Percentiles rank a stretch among this genome's conserved stretches.
These are phyloP conservation scores for Drosophila sturtevanti DNA, from an alignment of 1,140 invertebrate species.

Conservation along the genomic window DNA sequence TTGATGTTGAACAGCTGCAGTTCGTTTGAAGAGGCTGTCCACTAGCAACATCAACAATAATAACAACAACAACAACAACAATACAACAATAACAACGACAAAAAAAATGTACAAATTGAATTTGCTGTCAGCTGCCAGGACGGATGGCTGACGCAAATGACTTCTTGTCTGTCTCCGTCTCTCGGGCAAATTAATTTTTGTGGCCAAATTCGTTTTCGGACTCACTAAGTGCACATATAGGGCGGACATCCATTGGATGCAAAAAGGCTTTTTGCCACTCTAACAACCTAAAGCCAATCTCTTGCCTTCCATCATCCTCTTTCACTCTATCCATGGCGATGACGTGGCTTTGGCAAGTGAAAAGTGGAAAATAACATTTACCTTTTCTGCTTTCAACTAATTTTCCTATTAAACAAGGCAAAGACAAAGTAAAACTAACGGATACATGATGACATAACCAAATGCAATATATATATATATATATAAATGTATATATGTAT, in stretches of 20 bases:
- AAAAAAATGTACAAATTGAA: slow-evolving; percentile 76
- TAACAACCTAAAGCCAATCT: neutral
- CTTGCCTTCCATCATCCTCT: too few species aligned
- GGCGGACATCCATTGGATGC: slow-evolving; percentile 30
- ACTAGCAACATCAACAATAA: slow-evolving; percentile 16
- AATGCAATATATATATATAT: slow-evolving; percentile 19
- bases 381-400: slow-evolving; percentile 43
- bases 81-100: too few species aligned
- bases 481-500: slow-evolving; percentile 30
- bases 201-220: slow-evolving; percentile 52
- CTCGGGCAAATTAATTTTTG: slow-evolving; percentile 59
- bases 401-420: slow-evolving; percentile 41
- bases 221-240: slow-evolving; percentile 54
- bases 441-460: slow-evolving; percentile 4
- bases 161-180: slow-evolving; percentile 46
- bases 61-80: slow-evolving; percentile 45
- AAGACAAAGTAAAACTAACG: slow-evolving; percentile 10
- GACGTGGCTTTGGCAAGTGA: slow-evolving; percentile 29
- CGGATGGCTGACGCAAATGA: slow-evolving; percentile 78
- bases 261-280: slow-evolving; percentile 13
- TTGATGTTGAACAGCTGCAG: slow-evolving; percentile 71
- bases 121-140: slow-evolving; percentile 75
- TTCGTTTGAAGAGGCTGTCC: slow-evolving; percentile 27
- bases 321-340: slow-evolving; percentile 11
- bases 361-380: slow-evolving; percentile 37